These are phyloP conservation scores for Chymomyza caudatula DNA, from an alignment of 2,888 invertebrate genomes.

Conservation along the genomic window DNA sequence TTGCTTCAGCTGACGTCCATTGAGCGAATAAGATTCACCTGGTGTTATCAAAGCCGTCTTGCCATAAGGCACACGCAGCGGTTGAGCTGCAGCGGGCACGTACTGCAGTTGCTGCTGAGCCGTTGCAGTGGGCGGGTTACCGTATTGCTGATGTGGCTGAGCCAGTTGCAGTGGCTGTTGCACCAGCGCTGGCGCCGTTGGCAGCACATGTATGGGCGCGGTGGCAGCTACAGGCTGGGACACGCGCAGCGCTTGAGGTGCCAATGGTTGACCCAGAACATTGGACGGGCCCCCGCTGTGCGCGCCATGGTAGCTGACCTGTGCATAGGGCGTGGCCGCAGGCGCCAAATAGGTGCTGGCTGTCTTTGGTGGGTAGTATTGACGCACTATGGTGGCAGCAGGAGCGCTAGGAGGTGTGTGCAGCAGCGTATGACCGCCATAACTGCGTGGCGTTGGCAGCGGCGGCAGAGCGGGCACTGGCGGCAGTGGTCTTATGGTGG, in stretches of 20 bases:
- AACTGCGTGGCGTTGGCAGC: conserved; percentile 61
- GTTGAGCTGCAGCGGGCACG: conserved; percentile 26
- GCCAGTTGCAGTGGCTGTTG: conserved; percentile 34
- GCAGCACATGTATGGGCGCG: conserved; percentile 9
- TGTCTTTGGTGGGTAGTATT: conserved; percentile 29
- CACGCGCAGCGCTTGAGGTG: not conserved
- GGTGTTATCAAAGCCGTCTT: conserved; percentile 60
- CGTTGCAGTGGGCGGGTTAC: not conserved
- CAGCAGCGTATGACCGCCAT: conserved; percentile 15
- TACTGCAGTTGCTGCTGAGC: not conserved
- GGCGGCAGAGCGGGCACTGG: conserved; percentile 70
- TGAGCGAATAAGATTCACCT: conserved; percentile 65
- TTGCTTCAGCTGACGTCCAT: conserved; percentile 76
- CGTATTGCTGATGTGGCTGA: conserved; percentile 18
- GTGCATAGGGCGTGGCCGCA: conserved; percentile 30
- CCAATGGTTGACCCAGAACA: conserved; percentile 20
- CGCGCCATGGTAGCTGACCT: conserved; percentile 46
- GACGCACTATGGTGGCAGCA: conserved; percentile 30
- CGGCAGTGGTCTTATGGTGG: conserved; percentile 69
- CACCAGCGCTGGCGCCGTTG: conserved; percentile 19
- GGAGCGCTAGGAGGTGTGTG: conserved; percentile 32
- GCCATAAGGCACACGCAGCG: conserved; percentile 67
- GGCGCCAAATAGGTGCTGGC: conserved; percentile 37
- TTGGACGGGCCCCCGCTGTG: conserved; percentile 1
- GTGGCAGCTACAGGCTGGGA: not conserved